Base-by-base conservation (phyloP, 37 sponge, comb jelly and placozoan genomes). In the Beroe ovata region DNA sequence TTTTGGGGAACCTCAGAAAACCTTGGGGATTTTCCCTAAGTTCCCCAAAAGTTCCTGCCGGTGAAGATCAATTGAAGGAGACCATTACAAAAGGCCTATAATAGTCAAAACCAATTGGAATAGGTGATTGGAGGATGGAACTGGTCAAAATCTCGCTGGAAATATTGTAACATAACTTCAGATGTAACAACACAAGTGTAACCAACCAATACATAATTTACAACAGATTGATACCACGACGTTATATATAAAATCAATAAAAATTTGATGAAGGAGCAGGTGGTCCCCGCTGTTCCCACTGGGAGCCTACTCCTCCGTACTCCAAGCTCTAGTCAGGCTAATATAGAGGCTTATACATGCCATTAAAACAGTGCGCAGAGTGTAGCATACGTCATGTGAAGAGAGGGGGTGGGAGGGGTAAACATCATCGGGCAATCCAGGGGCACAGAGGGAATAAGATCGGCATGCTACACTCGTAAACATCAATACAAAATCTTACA, bases 251-350 rank as follows among this genome's bases (percentile, higher is more conserved):
- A 47, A 66, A 66, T 66, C 69, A 66, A 66, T 66, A 66, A 66
- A 66, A 66, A 66, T 66, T 66, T 66, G 69, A 66, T 66, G 69
- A 33, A 66, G 69, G 69, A 66, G 69, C 69, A 66, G 69, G 16
- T 34, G 16, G 20, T 20, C 28, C 54, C 54, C 11, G 54, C 11
- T 16, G 54, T 16, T 47, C 22, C 63, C 63, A 25, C 63, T 25
- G 63, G 63, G 30, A 6, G 16, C 69, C 69, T 29, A 30, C 69
- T 66, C 69, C 36, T 66, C 14, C 54, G 54, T 6, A 11, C 54
- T 47, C 69, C 69, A 26, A 66, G 69, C 25, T 66, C 69, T 66
- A 66, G 69, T 29, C 30, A 66, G 30, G 69, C 30, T 66, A 32
- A 66, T 11, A 11, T 47, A 47, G 54, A 47, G 54, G 54, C 54